These are phyloP conservation scores for Vimba vimba DNA, from an alignment of 2,113 vertebrate genomes.

Conservation along the genomic window DNA sequence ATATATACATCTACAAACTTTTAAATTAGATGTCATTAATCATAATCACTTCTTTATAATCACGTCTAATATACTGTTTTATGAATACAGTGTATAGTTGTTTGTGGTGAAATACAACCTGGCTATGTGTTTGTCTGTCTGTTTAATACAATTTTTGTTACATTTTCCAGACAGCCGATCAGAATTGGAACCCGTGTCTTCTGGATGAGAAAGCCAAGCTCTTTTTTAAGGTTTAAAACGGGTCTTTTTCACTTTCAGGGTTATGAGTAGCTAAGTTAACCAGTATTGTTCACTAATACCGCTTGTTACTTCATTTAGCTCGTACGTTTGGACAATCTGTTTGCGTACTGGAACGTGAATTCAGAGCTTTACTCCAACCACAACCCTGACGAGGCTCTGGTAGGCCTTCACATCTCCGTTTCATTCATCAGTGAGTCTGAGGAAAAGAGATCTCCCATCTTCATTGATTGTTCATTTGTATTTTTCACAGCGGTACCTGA, in stretches of 20 bases:
- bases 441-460: neutral
- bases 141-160: neutral
- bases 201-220: slow-evolving; percentile 90
- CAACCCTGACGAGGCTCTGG: slow-evolving; percentile 83
- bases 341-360: slow-evolving; percentile 97
- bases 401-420: slow-evolving; percentile 71
- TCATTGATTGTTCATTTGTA: neutral
- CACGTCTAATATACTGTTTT: neutral
- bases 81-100: neutral
- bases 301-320: slow-evolving; percentile 72
- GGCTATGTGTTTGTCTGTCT: neutral
- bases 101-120: neutral
- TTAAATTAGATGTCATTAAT: too few species aligned
- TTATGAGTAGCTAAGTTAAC: neutral
- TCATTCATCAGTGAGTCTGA: neutral
- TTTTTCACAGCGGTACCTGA: slow-evolving; percentile 78
- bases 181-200: slow-evolving; percentile 91
- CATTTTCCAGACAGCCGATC: slow-evolving; percentile 86
- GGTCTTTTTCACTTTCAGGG: neutral
- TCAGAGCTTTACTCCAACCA: slow-evolving; percentile 87
- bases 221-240: slow-evolving; percentile 88
- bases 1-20: too few species aligned
- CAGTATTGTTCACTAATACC: neutral
- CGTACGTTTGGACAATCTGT: slow-evolving; percentile 90
- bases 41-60: too few species aligned